phyloP scores from a whole-genome alignment of 2,113 vertebrate species.

The Puffinus mauretanicus region DNA sequence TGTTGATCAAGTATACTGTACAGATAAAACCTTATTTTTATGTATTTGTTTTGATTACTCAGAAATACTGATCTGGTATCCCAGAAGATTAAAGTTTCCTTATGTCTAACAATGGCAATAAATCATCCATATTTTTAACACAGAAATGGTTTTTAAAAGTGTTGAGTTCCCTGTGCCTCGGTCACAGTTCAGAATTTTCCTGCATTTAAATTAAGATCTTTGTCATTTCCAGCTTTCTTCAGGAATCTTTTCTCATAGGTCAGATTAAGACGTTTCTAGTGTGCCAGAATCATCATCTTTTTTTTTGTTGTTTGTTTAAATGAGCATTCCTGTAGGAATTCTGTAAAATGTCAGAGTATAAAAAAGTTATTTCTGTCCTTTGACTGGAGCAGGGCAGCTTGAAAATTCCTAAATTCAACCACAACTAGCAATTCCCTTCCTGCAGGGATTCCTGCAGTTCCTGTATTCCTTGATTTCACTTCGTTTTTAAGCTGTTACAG shows the following conservation, averaged over 20 bases:
- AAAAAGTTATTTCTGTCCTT: background rate
- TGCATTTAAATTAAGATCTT: conserved; percentile 12
- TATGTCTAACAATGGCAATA: background rate
- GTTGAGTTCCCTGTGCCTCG: conserved; percentile 26
- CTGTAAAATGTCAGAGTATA: background rate
- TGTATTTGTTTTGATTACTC: background rate
- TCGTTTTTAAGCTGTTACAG: background rate
- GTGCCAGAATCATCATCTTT: background rate
- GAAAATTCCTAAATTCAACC: background rate
- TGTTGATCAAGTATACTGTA: background rate
- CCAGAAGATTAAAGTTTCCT: background rate
- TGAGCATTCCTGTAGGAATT: conserved; percentile 31
- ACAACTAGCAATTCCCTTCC: background rate
- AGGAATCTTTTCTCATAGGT: conserved; percentile 35
- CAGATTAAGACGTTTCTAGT: conserved; percentile 20
- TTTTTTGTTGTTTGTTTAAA: conserved; percentile 29
- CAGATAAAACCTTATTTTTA: background rate
- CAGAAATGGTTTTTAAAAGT: background rate
- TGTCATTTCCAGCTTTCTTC: conserved; percentile 19
- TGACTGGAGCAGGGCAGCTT: background rate
- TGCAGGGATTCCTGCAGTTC: background rate
- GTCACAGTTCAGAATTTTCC: conserved; percentile 41
- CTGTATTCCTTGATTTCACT: background rate
- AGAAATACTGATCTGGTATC: background rate
- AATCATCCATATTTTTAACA: conserved; percentile 17